Conservation (phyloP, 1,140 invertebrate genomes). For the Samia ricini region DNA sequence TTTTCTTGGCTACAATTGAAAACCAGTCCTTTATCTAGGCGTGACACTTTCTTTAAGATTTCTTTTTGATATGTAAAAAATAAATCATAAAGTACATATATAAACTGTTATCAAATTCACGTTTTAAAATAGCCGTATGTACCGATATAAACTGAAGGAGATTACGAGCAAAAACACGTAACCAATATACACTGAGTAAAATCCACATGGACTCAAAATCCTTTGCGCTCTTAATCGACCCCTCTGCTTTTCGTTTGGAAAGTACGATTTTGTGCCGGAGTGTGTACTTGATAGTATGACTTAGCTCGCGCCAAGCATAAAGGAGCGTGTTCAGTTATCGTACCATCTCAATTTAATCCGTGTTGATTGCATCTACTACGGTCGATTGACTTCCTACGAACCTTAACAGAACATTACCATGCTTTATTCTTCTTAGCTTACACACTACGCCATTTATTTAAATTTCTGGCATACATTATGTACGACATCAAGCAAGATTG, state of each 20-base stretch:
- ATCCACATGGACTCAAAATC: background rate
- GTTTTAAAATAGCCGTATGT: too few species aligned
- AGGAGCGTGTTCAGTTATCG: constrained; percentile 9
- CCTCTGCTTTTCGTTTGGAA: background rate
- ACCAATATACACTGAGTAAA: background rate
- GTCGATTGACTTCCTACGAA: constrained; percentile 6
- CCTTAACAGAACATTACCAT: background rate
- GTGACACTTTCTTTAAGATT: too few species aligned
- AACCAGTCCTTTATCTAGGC: too few species aligned
- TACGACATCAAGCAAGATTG: too few species aligned
- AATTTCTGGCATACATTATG: too few species aligned
- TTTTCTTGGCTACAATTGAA: too few species aligned
- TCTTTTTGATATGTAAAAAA: too few species aligned
- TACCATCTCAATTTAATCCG: constrained; percentile 18
- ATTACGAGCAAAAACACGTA: background rate
- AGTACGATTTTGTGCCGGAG: background rate
- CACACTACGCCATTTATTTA: too few species aligned
- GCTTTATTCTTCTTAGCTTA: background rate
- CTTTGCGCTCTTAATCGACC: background rate
- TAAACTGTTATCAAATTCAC: too few species aligned
- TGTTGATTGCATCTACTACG: constrained; percentile 18
- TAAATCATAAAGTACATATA: too few species aligned
- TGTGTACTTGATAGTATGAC: background rate
- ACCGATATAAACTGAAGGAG: background rate
- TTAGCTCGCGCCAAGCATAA: constrained; percentile 2